A percentile compares a stretch with the other conserved stretches of the same genome.
phyloP scores from a whole-genome alignment of 2,888 invertebrate species.

The Drosophila lacicola region DNA sequence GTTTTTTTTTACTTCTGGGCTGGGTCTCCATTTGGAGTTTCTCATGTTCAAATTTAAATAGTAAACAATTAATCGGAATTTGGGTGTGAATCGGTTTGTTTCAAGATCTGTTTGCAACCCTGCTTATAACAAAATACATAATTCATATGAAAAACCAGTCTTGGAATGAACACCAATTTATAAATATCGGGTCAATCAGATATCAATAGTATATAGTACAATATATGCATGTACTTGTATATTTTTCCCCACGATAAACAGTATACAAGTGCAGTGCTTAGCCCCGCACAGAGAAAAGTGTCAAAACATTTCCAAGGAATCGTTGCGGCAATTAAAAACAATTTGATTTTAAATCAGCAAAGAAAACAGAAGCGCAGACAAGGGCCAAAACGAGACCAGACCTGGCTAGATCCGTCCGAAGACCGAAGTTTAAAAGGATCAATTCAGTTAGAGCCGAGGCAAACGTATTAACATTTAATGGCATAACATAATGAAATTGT shows the following conservation, averaged over 20 bases:
- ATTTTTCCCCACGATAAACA: neutral
- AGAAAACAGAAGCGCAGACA: slow-evolving; percentile 57
- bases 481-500: slow-evolving; percentile 77
- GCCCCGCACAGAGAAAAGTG: slow-evolving; percentile 30
- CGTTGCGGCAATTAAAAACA: slow-evolving; percentile 69
- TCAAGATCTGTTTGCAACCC: too few species aligned
- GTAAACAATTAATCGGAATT: too few species aligned
- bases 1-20: too few species aligned
- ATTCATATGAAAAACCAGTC: too few species aligned
- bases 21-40: too few species aligned
- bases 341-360: slow-evolving; percentile 76
- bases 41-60: too few species aligned
- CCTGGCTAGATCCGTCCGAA: neutral
- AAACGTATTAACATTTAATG: slow-evolving; percentile 66
- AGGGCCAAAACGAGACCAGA: slow-evolving; percentile 7
- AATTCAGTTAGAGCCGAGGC: slow-evolving; percentile 24
- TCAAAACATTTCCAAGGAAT: slow-evolving; percentile 71
- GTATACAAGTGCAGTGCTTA: slow-evolving; percentile 13
- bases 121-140: too few species aligned
- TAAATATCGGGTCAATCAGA: neutral
- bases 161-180: too few species aligned
- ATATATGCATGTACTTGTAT: neutral
- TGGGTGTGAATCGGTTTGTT: too few species aligned
- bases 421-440: slow-evolving; percentile 36
- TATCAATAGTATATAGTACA: neutral